phyloP scores from a whole-genome alignment of 2,797 vertebrate species.

The Cyprinella venusta region DNA sequence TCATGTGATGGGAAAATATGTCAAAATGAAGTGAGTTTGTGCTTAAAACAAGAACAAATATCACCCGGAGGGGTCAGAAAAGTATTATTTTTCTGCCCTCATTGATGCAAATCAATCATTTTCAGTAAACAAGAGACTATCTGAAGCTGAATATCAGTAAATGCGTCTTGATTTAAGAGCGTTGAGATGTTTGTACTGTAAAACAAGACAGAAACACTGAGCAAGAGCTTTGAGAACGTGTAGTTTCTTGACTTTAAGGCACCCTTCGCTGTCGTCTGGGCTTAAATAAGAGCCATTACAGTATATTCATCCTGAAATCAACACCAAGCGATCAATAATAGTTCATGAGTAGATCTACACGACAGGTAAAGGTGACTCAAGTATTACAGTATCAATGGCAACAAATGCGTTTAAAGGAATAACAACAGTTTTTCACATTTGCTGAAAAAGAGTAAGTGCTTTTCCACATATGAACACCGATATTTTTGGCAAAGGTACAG shows the following conservation, averaged over 20 bases:
- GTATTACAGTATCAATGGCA: conserved; percentile 62
- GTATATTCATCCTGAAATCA: too few species aligned
- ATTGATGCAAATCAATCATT: too few species aligned
- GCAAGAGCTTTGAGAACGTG: background rate
- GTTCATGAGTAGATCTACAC: conserved; percentile 58
- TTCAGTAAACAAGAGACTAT: too few species aligned
- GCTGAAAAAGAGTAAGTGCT: conserved; percentile 74
- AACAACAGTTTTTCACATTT: conserved; percentile 58
- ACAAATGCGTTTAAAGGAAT: conserved; percentile 68
- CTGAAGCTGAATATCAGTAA: too few species aligned
- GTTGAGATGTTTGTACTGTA: background rate
- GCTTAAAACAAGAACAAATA: too few species aligned
- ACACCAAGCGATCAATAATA: conserved; percentile 65
- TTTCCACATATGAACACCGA: conserved; percentile 73
- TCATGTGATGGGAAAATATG: too few species aligned
- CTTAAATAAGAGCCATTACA: conserved; percentile 70
- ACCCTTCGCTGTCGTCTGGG: conserved; percentile 62
- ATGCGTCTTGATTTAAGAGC: too few species aligned
- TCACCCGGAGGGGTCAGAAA: too few species aligned
- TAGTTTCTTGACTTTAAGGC: conserved; percentile 60
- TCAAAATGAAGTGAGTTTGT: too few species aligned
- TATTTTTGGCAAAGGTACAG: conserved; percentile 73
- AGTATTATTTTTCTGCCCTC: too few species aligned
- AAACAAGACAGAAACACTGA: background rate
- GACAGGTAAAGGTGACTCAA: conserved; percentile 64